Evolutionary conservation across 2,888 invertebrate species (phyloP).

Genomic region (Iselma pallidipennis): DNA sequence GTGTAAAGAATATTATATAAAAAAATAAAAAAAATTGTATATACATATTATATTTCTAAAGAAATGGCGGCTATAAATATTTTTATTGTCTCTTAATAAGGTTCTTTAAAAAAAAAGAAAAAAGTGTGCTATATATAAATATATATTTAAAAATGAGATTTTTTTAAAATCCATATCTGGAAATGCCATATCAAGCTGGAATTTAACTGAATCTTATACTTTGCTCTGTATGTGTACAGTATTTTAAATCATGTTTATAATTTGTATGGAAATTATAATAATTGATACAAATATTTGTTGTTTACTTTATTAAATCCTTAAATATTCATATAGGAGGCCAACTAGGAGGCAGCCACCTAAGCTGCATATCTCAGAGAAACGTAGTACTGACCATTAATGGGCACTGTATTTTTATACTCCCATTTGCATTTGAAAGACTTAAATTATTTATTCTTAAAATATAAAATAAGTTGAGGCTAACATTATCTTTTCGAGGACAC

Average conservation of each 20-base stretch:
- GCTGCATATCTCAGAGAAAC: no score
- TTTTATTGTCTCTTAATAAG: conserved; percentile 49
- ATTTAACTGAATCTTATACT: conserved; percentile 51
- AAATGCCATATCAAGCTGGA: conserved; percentile 56
- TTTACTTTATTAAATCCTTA: background rate
- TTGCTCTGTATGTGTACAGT: conserved; percentile 69
- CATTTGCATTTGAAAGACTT: no score
- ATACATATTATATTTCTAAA: conserved; percentile 50
- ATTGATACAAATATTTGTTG: conserved; percentile 39
- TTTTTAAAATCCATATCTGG: conserved; percentile 52
- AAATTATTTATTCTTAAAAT: no score
- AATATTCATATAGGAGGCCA: no score
- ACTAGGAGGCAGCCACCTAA: no score
- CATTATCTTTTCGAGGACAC: no score
- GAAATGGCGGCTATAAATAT: conserved; percentile 53
- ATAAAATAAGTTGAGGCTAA: no score
- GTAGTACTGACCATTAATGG: no score
- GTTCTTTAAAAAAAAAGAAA: conserved; percentile 36
- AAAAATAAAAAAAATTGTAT: conserved; percentile 37
- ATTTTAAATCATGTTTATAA: conserved; percentile 81
- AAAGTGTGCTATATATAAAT: conserved; percentile 50
- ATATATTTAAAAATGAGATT: conserved; percentile 47
- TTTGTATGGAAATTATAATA: conserved; percentile 79
- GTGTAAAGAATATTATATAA: conserved; percentile 41
- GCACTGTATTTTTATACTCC: no score